Evolutionary conservation across 1,140 invertebrate genomes (phyloP).

Genomic region (Eumeta japonica): DNA sequence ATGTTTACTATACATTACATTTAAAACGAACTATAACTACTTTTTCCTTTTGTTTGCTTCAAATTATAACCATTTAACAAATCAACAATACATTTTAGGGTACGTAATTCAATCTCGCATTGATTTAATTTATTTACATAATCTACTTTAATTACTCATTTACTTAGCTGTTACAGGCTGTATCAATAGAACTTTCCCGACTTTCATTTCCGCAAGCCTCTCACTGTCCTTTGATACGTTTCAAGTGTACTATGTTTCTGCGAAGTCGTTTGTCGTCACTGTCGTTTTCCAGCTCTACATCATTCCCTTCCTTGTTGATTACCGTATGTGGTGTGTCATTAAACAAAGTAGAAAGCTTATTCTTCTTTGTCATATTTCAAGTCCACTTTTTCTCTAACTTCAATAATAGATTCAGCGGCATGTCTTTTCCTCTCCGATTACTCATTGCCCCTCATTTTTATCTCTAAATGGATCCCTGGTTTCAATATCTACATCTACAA

Average conservation of each 20-base stretch:
- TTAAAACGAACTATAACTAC: no score
- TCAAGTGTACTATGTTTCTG: slow-evolving; percentile 1
- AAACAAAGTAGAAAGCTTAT: background rate
- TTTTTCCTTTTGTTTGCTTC: no score
- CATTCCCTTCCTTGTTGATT: slow-evolving; percentile 1
- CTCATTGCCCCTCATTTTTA: slow-evolving; percentile 1
- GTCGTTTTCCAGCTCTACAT: slow-evolving; percentile 2
- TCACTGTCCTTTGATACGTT: slow-evolving; percentile 1
- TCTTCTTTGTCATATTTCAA: no score
- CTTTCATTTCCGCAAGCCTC: no score
- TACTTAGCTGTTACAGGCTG: no score
- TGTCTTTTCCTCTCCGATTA: slow-evolving; percentile 4
- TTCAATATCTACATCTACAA: slow-evolving; percentile 1
- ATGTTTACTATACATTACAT: no score
- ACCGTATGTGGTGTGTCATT: slow-evolving; percentile 4
- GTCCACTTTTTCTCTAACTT: background rate
- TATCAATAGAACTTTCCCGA: no score
- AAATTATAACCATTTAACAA: no score
- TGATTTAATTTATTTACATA: no score
- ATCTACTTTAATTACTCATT: no score
- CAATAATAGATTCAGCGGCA: background rate
- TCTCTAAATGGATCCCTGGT: background rate
- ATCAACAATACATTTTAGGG: no score
- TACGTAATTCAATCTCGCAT: no score
- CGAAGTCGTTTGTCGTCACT: background rate